Base-by-base conservation (phyloP, 1,140 invertebrate genomes). In the Ceratina japonica region DNA sequence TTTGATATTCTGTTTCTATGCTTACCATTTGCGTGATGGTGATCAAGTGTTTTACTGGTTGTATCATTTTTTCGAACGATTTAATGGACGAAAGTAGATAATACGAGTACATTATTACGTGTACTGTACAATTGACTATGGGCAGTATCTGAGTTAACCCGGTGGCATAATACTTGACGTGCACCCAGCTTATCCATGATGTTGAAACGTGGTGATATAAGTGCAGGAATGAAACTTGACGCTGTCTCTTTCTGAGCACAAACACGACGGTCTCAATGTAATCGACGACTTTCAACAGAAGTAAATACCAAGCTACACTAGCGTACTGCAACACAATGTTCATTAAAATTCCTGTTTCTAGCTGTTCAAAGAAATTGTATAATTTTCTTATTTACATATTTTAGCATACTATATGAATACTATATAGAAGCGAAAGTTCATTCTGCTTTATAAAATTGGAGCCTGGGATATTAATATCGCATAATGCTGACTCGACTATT, bases 21-120 rank as follows among this genome's bases (percentile, higher is more conserved):
- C 61, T 76, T 27, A 79, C 70, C 22, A 81, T 79, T 63, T 81
- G 75, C 0, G 16, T 27, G 1, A 51, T 27, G 22, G 63, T 70
- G 16, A 79, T 22, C 0, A 51, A 0, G 4, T 49, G 27, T 27
- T 79, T 81, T 0, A 68, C 0, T 22, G 16, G 0, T 0, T n/a
- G 3, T 1, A 64, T 3, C 0, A 51, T 22, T 18, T 31, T 58
- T 56, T 73, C 75, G 1, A 51, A 1, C 0, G 56, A 15, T 16
- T 52, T 70, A 0, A 63, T 68, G 2, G 75, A 10, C 0, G 27
- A 12, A 12, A 73, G 13, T 3, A 69, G n/a, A 49, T 81, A 78
- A 22, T 68, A 78, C 0, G 27, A 54, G 31, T 81, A 81, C 80
- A 69, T 81, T 5, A 81, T 15, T 3, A 78, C 63, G 15, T 73